These are phyloP conservation scores for Dorcus parallelipipedus DNA, from an alignment of 2,888 invertebrate genomes.

Conservation along the genomic window DNA sequence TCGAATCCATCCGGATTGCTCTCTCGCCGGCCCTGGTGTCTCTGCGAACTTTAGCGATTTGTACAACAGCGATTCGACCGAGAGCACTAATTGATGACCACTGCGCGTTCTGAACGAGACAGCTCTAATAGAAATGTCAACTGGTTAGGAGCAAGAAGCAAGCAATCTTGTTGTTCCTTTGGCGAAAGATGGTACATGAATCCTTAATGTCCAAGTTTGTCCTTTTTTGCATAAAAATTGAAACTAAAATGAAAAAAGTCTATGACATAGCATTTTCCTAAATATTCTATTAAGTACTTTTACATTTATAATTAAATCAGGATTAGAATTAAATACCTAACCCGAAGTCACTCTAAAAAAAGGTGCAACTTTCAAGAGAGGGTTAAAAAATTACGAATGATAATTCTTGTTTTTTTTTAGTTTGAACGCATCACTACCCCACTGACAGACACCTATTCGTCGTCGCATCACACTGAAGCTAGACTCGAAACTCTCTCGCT, in stretches of 20 bases:
- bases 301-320: too few species aligned
- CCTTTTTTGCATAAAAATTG: background rate
- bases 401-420: too few species aligned
- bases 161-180: background rate
- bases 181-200: background rate
- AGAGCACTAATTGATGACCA: slow-evolving; percentile 49
- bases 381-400: too few species aligned
- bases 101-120: slow-evolving; percentile 44
- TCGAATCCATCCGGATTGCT: slow-evolving; percentile 25
- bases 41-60: slow-evolving; percentile 38
- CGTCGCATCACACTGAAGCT: too few species aligned
- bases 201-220: background rate
- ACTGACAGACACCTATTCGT: too few species aligned
- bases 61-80: slow-evolving; percentile 40
- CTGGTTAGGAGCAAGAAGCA: background rate
- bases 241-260: background rate
- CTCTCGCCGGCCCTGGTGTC: slow-evolving; percentile 19
- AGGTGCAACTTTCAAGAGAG: too few species aligned
- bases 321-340: too few species aligned
- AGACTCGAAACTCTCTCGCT: too few species aligned
- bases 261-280: too few species aligned
- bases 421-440: too few species aligned
- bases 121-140: slow-evolving; percentile 50
- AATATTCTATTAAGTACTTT: too few species aligned
- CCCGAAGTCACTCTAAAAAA: too few species aligned